Conservation (phyloP, 2,888 invertebrate species). For the Buathra laborator region DNA sequence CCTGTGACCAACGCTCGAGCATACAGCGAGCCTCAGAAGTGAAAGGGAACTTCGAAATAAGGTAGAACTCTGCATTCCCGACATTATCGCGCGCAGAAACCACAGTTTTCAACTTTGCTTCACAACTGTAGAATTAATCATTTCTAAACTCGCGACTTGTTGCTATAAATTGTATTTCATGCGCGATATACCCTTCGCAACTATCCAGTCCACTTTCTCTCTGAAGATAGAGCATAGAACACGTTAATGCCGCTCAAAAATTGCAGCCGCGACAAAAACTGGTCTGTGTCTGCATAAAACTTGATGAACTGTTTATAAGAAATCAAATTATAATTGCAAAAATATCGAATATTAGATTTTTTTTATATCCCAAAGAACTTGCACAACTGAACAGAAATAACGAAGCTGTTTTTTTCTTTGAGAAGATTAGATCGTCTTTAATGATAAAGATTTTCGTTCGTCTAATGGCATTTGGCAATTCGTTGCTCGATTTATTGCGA, state of each 20-base stretch:
- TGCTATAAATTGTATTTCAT: conserved; percentile 4
- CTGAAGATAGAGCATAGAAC: conserved; percentile 4
- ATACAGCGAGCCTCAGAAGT: neutral
- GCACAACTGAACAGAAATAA: neutral
- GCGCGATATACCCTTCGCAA: conserved; percentile 12
- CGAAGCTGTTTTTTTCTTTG: neutral
- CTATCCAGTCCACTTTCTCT: conserved; percentile 15
- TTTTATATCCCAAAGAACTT: neutral
- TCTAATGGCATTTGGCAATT: neutral
- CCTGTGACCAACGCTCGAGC: neutral
- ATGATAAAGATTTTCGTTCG: neutral
- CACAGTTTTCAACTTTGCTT: neutral
- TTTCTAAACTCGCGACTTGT: neutral
- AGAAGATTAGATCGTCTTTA: neutral
- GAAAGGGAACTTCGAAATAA: neutral
- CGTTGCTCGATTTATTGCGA: neutral
- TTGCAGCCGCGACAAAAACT: neutral
- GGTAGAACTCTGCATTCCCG: neutral
- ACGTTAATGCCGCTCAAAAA: neutral
- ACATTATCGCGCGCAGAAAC: conserved; percentile 19
- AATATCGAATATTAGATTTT: neutral
- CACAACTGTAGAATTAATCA: neutral
- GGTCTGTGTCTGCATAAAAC: neutral
- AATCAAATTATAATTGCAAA: neutral
- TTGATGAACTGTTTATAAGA: neutral